Evolutionary conservation across 2,113 vertebrate species (phyloP).

Genomic region (Montifringilla adamsi): DNA sequence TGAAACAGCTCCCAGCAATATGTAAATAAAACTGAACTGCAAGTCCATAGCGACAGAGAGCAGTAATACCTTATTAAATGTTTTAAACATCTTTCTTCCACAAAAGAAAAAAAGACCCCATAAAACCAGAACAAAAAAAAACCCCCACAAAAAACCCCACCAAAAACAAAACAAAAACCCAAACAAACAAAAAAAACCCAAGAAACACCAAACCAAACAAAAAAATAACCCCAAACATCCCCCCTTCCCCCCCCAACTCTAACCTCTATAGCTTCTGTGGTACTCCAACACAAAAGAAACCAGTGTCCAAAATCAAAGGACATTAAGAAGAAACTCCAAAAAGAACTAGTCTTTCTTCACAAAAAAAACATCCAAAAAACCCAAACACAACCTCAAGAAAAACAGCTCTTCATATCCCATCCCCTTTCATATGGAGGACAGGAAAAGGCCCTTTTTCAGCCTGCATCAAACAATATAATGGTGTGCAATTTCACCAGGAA

Average conservation of each 20-base stretch:
- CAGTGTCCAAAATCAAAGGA: neutral
- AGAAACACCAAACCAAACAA: neutral
- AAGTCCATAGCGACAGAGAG: fast-evolving
- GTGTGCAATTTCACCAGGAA: neutral
- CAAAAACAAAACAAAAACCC: neutral
- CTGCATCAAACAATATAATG: fast-evolving
- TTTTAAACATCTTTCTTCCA: neutral
- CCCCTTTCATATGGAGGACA: fast-evolving
- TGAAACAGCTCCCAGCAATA: neutral
- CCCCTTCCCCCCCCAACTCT: fast-evolving
- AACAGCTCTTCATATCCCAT: neutral
- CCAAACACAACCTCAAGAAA: neutral
- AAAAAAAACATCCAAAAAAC: neutral
- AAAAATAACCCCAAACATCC: neutral
- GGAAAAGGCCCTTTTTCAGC: neutral
- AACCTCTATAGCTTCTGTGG: neutral
- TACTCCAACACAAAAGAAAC: neutral
- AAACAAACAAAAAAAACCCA: neutral
- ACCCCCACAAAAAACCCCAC: neutral
- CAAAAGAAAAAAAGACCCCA: neutral
- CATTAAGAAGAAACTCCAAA: neutral
- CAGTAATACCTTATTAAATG: neutral
- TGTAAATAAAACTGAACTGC: fast-evolving
- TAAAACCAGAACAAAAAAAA: neutral
- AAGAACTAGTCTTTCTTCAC: too few relatives aligned